These are phyloP conservation scores for Aegotheles bennettii DNA, from an alignment of 2,113 vertebrate genomes.

Conservation along the genomic window DNA sequence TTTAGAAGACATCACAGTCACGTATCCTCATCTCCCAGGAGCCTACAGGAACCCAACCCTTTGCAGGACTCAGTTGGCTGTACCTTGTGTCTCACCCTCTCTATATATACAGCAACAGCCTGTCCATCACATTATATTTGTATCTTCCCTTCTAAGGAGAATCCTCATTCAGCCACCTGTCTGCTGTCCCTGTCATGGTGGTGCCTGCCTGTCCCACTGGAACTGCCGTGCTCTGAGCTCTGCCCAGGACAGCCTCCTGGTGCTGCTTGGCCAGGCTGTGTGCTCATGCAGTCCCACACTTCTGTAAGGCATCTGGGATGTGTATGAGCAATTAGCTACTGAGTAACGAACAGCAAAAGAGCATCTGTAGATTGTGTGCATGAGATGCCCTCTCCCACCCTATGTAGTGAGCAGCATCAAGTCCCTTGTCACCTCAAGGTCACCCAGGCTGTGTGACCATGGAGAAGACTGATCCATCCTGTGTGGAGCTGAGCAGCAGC, in stretches of 20 bases:
- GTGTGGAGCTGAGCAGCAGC: not conserved
- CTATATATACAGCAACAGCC: not conserved
- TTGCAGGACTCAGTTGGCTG: not conserved
- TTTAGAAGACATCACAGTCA: not conserved
- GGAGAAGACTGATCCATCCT: not conserved
- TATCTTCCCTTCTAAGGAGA: not conserved
- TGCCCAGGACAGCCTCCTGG: not conserved
- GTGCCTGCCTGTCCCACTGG: not conserved
- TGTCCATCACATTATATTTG: fast-evolving
- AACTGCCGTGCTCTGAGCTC: not conserved
- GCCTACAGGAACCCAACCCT: not conserved
- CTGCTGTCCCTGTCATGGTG: not conserved
- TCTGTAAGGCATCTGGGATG: not conserved
- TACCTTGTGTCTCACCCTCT: not conserved
- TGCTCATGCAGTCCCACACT: not conserved
- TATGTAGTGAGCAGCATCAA: not conserved
- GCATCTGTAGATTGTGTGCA: not conserved
- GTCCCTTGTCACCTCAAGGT: not conserved
- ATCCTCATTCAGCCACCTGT: not conserved
- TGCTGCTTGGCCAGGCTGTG: not conserved
- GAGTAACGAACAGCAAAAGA: not conserved
- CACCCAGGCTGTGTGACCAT: not conserved
- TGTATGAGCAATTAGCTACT: not conserved
- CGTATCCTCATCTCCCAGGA: not conserved
- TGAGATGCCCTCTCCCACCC: not conserved